These are phyloP conservation scores for Sturnus vulgaris DNA, from an alignment of 2,113 vertebrate genomes.

Conservation along the genomic window DNA sequence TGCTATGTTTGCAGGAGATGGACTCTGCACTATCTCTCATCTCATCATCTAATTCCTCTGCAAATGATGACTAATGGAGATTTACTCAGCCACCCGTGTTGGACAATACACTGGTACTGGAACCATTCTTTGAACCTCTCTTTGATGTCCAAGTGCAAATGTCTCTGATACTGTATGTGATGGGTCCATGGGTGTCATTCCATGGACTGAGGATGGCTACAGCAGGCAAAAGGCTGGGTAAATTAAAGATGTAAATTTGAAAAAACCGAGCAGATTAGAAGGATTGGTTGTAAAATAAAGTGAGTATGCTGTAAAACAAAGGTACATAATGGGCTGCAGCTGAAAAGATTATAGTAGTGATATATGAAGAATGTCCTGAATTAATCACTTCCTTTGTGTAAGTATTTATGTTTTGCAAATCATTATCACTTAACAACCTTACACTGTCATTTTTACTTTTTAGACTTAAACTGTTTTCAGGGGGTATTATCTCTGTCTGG, in stretches of 20 bases:
- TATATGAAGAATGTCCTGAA: conserved; percentile 18
- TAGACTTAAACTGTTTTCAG: neutral
- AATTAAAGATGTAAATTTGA: neutral
- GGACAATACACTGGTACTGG: neutral
- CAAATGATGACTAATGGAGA: neutral
- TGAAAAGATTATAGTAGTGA: neutral
- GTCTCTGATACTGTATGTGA: rapidly evolving
- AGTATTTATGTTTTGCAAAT: neutral
- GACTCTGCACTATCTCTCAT: neutral
- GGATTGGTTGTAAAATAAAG: neutral
- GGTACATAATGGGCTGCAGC: neutral
- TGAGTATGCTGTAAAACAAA: neutral
- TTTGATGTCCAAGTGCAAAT: neutral
- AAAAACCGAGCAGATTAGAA: neutral
- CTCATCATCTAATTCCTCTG: neutral
- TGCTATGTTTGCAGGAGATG: neutral
- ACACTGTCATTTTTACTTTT: neutral
- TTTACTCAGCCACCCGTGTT: rapidly evolving
- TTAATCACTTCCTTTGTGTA: conserved; percentile 2
- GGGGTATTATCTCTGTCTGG: neutral
- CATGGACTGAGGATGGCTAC: neutral
- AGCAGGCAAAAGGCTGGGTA: neutral
- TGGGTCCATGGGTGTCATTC: neutral
- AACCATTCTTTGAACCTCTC: neutral
- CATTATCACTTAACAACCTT: conserved; percentile 21